Evolutionary conservation across 2,113 vertebrate genomes (phyloP).

Genomic region (Panthera leo): DNA sequence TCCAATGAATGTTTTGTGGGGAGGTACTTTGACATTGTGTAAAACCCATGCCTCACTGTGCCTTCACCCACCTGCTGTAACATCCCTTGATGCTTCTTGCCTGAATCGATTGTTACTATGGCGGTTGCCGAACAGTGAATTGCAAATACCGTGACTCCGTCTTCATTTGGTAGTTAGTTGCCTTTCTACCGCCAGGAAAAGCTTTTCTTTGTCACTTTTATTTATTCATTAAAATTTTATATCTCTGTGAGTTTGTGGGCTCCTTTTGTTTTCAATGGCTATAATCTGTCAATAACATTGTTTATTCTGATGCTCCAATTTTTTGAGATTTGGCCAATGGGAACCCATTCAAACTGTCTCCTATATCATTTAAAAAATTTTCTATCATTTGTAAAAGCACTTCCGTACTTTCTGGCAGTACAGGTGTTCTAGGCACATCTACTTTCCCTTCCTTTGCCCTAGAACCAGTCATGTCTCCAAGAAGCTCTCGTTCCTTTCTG

Average conservation of each 20-base stretch:
- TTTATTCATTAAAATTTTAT: neutral
- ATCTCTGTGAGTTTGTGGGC: neutral
- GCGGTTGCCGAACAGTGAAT: neutral
- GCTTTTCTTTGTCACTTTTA: neutral
- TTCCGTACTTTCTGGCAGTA: neutral
- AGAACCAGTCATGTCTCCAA: neutral
- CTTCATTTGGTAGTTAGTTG: neutral
- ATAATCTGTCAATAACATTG: neutral
- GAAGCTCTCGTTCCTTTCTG: neutral
- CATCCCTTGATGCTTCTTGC: neutral
- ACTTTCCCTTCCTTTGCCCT: neutral
- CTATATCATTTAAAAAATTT: neutral
- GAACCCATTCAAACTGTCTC: neutral
- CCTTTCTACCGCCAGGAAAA: neutral
- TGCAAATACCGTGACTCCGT: neutral
- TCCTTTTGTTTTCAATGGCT: neutral
- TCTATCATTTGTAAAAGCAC: neutral
- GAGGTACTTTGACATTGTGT: neutral
- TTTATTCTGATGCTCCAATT: conserved; percentile 14
- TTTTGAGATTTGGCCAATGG: neutral
- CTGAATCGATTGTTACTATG: neutral
- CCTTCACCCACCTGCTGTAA: neutral
- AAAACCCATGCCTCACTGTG: neutral
- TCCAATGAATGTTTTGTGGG: neutral
- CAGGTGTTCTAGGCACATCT: neutral